Evolutionary conservation across 2,888 invertebrate species (phyloP).

Genomic region (Scaptomyza cyrtandrae): DNA sequence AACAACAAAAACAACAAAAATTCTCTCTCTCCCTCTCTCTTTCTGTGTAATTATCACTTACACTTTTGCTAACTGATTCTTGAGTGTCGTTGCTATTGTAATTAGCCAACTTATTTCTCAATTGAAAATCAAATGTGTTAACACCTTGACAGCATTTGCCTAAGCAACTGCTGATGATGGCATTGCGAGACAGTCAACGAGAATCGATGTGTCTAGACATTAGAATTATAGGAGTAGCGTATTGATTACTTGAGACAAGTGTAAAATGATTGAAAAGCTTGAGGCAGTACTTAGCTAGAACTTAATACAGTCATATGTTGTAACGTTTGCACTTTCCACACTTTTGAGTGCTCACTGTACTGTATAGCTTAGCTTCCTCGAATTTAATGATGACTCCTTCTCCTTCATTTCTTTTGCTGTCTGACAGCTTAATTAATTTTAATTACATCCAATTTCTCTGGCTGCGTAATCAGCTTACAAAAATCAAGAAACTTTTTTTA

Average conservation of each 20-base stretch:
- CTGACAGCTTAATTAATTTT: slow-evolving; percentile 44
- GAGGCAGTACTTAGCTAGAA: too few relatives aligned
- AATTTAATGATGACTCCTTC: slow-evolving; percentile 8
- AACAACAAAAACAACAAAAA: slow-evolving; percentile 11
- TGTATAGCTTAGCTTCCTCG: not conserved
- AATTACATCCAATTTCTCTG: slow-evolving; percentile 43
- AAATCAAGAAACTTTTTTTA: slow-evolving; percentile 35
- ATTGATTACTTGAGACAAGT: slow-evolving; percentile 20
- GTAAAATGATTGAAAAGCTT: not conserved
- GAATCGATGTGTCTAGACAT: slow-evolving; percentile 7
- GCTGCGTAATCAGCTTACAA: slow-evolving; percentile 39
- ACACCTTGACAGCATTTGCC: slow-evolving; percentile 46
- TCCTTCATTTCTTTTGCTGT: slow-evolving; percentile 1
- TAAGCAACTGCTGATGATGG: slow-evolving; percentile 13
- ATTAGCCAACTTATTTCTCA: slow-evolving; percentile 45
- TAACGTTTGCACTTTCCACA: too few relatives aligned
- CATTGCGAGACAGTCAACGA: slow-evolving; percentile 30
- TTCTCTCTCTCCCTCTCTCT: slow-evolving; percentile 1
- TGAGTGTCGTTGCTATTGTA: slow-evolving; percentile 20
- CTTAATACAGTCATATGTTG: too few relatives aligned
- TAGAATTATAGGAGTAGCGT: slow-evolving; percentile 38
- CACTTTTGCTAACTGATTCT: slow-evolving; percentile 65
- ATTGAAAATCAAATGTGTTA: slow-evolving; percentile 38
- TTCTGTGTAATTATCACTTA: slow-evolving; percentile 55
- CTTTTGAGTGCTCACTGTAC: not conserved